phyloP scores from a whole-genome alignment of 2,113 vertebrate genomes.

The Planiliza haematocheilus region DNA sequence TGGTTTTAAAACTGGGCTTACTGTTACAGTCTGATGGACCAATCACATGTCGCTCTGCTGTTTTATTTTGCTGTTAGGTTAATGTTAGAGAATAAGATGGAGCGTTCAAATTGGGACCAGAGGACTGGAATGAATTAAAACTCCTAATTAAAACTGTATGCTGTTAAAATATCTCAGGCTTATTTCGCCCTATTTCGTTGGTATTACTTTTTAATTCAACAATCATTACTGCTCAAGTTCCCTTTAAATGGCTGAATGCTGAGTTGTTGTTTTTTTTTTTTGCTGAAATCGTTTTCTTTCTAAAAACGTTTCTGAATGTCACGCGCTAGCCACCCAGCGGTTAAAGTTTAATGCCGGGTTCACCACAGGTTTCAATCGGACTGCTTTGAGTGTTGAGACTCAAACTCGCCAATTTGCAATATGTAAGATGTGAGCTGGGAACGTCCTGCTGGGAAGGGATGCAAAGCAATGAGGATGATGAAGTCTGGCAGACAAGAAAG shows the following conservation, averaged over 20 bases:
- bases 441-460: conserved; percentile 5
- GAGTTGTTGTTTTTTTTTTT: not conserved
- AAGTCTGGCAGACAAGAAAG: conserved; percentile 44
- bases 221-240: conserved; percentile 3
- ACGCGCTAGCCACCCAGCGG: conserved; percentile 8
- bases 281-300: not conserved
- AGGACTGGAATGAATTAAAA: not conserved
- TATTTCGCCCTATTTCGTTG: not conserved
- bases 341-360: conserved; percentile 40
- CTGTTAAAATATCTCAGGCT: not conserved
- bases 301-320: not conserved
- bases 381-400: conserved; percentile 7
- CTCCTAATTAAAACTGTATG: too few species aligned
- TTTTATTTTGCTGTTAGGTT: too few species aligned
- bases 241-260: conserved; percentile 3
- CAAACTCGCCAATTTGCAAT: conserved; percentile 13
- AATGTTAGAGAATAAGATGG: too few species aligned
- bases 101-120: not conserved
- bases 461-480: conserved; percentile 26
- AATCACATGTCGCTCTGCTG: too few species aligned
- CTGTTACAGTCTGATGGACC: too few species aligned
- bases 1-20: too few species aligned
- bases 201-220: conserved; percentile 31
- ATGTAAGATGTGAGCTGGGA: conserved; percentile 16
- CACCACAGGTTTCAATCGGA: conserved; percentile 21